A percentile compares a stretch with the other conserved stretches of the same genome.
phyloP scores from a whole-genome alignment of 2,888 invertebrate species.

The Drosophila prolongata region DNA sequence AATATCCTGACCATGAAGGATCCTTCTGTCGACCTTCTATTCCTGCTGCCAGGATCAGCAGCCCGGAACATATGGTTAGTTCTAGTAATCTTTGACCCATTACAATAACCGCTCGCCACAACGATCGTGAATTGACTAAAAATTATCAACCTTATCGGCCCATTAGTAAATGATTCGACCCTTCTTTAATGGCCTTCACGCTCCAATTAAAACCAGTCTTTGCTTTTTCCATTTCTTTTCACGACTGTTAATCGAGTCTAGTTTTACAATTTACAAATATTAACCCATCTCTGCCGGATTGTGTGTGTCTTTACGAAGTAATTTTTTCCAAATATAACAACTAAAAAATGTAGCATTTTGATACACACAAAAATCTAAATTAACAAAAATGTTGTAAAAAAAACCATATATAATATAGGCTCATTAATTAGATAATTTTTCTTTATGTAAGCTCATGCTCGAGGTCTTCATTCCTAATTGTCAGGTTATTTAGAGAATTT shows the following conservation, averaged over 20 bases:
- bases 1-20: slow-evolving; percentile 26
- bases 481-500: no score
- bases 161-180: neutral
- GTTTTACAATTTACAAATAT: neutral
- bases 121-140: slow-evolving; percentile 9
- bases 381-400: no score
- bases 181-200: slow-evolving; percentile 6
- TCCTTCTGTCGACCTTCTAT: neutral
- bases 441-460: no score
- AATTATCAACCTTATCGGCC: neutral
- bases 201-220: neutral
- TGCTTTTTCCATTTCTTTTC: slow-evolving; percentile 6
- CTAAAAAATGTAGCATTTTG: no score
- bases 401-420: no score
- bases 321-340: no score
- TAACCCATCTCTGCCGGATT: no score
- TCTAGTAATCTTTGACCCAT: slow-evolving; percentile 10
- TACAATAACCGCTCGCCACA: slow-evolving; percentile 5
- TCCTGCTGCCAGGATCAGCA: slow-evolving; percentile 3
- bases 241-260: neutral
- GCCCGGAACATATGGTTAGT: neutral
- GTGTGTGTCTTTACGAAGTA: no score
- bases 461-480: no score
- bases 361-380: no score
- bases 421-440: no score